Evolutionary conservation across 2,113 vertebrate genomes (phyloP).

Genomic region (Tichodroma muraria): DNA sequence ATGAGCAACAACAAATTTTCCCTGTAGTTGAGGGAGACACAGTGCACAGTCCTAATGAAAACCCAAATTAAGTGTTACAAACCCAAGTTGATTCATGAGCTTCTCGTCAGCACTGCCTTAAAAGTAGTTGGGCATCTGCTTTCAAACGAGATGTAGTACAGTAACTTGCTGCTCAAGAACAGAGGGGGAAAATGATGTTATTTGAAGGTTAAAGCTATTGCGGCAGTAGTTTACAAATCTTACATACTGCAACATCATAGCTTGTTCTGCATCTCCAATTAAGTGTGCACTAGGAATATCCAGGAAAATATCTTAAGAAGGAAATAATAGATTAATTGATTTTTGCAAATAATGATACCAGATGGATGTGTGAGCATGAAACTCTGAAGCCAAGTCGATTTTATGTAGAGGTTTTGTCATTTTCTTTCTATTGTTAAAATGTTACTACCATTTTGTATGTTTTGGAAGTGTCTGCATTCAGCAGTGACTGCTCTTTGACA

Average conservation of each 20-base stretch:
- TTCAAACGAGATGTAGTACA: not conserved
- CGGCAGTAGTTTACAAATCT: not conserved
- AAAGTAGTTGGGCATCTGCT: conserved; percentile 14
- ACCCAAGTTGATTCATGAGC: not conserved
- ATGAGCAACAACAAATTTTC: conserved; percentile 2
- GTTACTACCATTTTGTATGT: conserved; percentile 62
- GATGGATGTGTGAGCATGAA: conserved; percentile 11
- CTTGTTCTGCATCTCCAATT: not conserved
- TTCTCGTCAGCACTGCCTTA: not conserved
- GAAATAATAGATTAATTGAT: not conserved
- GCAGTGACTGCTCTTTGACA: conserved; percentile 13
- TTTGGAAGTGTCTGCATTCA: conserved; percentile 8
- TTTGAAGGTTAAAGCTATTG: conserved; percentile 34
- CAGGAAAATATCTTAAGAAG: not conserved
- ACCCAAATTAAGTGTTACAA: not conserved
- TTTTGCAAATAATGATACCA: conserved; percentile 16
- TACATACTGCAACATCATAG: not conserved
- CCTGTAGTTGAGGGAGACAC: not conserved
- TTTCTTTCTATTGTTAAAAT: conserved; percentile 58
- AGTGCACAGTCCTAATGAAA: not conserved
- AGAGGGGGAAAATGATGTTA: not conserved
- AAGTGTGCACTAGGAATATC: not conserved
- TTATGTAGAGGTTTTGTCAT: conserved; percentile 59
- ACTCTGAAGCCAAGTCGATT: conserved; percentile 52
- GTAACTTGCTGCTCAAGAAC: conserved; percentile 43